Base-by-base conservation (phyloP, 2,113 vertebrate species). In the Budorcas taxicolor region DNA sequence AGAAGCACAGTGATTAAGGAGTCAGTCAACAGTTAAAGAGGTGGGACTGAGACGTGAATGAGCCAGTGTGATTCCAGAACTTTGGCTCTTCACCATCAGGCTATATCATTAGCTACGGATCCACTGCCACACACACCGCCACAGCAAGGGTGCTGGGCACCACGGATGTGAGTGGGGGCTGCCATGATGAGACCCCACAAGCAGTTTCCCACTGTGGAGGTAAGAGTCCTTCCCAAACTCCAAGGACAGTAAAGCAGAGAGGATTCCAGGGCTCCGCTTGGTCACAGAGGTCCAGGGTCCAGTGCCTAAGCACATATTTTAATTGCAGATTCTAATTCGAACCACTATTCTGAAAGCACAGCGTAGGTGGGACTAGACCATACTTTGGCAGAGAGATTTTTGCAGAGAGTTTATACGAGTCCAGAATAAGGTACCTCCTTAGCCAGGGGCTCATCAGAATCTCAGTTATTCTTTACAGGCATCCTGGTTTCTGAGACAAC, bases 81-180 rank as follows among this genome's bases (percentile, higher is more conserved):
- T 25, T 29, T 21, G 15, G 29, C 17, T n/a, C 27, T 76, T 53
- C 40, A 3, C 57, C 47, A 40, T 21, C 6, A 33, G 8, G 21
- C 29, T 12, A 11, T 2, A 7, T 17, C 58, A 36, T 19, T 0
- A 29, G 50, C 60, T 40, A 36, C 31, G 27, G 27, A 31, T 9
- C 10, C 53, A 36, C 0, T 0, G 9, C 36, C 60, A 31, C 52
- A n/a, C 47, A 33, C 25, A 17, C 19, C n/a, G 14, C 6, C 7
- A 43, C 50, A 58, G 33, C n/a, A 31, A 52, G 23, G 64, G 27
- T 17, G 15, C 55, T 67, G 64, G 45, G 7, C 14, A 33, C 27
- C 87, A 4, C 0, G 11, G 43, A 5, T 12, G 2, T 13, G 43
- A 15, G 43, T 21, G 17, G 15, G 17, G 19, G 7, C 53, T 15